phyloP scores from a whole-genome alignment of 2,797 vertebrate species.

The Cossypha heuglini region DNA sequence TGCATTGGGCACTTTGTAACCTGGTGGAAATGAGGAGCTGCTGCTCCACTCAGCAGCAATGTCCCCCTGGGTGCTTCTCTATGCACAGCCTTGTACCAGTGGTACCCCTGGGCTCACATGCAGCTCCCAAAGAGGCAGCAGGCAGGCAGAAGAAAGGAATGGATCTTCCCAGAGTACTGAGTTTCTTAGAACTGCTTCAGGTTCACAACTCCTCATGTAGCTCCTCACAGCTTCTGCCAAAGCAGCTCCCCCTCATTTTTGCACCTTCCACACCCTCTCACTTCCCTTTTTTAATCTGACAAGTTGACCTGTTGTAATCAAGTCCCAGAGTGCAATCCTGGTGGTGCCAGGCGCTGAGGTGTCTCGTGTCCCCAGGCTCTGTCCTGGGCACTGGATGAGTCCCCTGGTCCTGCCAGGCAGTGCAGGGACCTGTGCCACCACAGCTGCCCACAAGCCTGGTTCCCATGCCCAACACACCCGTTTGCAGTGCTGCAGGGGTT shows the following conservation, averaged over 20 bases:
- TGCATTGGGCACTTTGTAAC: neutral
- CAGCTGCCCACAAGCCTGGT: neutral
- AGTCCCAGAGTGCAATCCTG: neutral
- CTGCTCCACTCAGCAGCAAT: fast-evolving
- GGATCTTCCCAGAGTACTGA: neutral
- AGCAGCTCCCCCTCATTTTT: neutral
- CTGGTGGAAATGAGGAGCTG: neutral
- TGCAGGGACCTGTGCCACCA: fast-evolving
- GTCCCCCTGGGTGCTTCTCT: neutral
- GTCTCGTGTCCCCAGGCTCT: neutral
- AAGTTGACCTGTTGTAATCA: neutral
- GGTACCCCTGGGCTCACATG: fast-evolving
- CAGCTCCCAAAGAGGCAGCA: neutral
- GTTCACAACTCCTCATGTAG: neutral
- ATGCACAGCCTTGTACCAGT: neutral
- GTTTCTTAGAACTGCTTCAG: neutral
- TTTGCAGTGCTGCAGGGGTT: neutral
- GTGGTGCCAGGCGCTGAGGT: neutral
- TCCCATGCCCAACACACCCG: fast-evolving
- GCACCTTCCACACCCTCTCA: neutral
- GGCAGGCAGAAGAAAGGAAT: neutral
- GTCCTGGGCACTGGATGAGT: fast-evolving
- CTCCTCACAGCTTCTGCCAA: neutral
- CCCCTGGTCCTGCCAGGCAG: neutral
- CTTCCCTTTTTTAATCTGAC: neutral